Conservation (phyloP, 2,888 invertebrate genomes). For the Rhorus exstirpatorius region DNA sequence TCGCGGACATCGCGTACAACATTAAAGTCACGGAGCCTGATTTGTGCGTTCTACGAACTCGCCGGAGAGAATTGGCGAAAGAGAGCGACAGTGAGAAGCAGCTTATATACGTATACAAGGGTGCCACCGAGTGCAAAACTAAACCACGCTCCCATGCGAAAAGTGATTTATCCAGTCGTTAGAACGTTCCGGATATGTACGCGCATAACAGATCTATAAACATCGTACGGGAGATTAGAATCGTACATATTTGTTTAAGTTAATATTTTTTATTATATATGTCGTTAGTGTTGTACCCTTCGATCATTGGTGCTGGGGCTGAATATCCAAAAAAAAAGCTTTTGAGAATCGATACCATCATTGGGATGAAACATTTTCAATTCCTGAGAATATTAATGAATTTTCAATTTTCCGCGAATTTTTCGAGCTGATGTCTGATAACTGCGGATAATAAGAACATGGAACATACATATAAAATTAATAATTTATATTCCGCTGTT, state of each 20-base stretch:
- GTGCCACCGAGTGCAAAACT: conserved; percentile 34
- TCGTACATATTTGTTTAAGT: not conserved
- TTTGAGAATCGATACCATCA: not conserved
- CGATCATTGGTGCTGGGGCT: not conserved
- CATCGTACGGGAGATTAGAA: conserved; percentile 1
- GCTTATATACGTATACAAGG: conserved; percentile 37
- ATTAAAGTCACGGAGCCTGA: conserved; percentile 67
- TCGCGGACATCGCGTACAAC: conserved; percentile 60
- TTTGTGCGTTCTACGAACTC: conserved; percentile 69
- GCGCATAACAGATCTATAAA: conserved; percentile 1
- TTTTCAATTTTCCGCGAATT: not conserved
- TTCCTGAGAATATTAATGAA: not conserved
- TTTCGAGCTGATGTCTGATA: not conserved
- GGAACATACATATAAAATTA: not conserved
- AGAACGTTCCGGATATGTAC: conserved; percentile 51
- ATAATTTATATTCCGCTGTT: not conserved
- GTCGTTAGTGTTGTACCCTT: not conserved
- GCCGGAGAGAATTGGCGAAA: conserved; percentile 20
- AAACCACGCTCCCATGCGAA: conserved; percentile 42
- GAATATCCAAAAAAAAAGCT: not conserved
- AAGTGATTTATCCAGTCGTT: conserved; percentile 62
- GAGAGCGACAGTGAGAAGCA: conserved; percentile 10
- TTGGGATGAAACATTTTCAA: not conserved
- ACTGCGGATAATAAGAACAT: not conserved
- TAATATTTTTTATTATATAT: not conserved